Evolutionary conservation across 2,113 vertebrate species (phyloP).

Genomic region (Chionis minor): DNA sequence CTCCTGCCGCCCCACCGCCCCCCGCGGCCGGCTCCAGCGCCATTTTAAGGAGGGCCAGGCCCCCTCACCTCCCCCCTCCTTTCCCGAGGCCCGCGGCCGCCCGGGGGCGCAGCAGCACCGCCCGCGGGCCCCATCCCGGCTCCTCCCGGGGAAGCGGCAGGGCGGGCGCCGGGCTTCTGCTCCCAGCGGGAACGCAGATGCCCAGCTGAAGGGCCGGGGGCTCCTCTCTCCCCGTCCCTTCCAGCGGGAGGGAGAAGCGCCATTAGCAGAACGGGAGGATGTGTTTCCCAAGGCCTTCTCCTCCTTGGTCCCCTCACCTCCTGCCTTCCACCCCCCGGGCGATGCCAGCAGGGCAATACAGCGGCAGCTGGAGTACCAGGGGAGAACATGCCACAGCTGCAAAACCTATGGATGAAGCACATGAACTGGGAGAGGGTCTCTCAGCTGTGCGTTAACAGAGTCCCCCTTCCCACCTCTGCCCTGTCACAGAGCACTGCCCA

Average conservation of each 20-base stretch:
- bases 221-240: too few species aligned
- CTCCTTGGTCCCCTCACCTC: background rate
- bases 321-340: background rate
- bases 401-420: too few species aligned
- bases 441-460: background rate
- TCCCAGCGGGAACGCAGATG: background rate
- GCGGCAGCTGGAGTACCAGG: background rate
- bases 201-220: too few species aligned
- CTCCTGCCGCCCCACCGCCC: too few species aligned
- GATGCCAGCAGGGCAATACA: background rate
- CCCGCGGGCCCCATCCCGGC: too few species aligned
- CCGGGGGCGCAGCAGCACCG: too few species aligned
- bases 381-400: rapidly evolving
- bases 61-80: too few species aligned
- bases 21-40: too few species aligned
- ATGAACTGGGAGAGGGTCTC: background rate
- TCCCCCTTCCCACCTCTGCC: rapidly evolving
- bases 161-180: background rate
- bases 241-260: background rate
- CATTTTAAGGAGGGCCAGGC: too few species aligned
- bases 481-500: background rate
- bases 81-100: too few species aligned
- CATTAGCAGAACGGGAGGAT: background rate
- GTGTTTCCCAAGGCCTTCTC: background rate
- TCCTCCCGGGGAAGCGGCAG: background rate